Evolutionary conservation across 2,888 invertebrate genomes (phyloP).

Genomic region (Drosophila neonasuta): DNA sequence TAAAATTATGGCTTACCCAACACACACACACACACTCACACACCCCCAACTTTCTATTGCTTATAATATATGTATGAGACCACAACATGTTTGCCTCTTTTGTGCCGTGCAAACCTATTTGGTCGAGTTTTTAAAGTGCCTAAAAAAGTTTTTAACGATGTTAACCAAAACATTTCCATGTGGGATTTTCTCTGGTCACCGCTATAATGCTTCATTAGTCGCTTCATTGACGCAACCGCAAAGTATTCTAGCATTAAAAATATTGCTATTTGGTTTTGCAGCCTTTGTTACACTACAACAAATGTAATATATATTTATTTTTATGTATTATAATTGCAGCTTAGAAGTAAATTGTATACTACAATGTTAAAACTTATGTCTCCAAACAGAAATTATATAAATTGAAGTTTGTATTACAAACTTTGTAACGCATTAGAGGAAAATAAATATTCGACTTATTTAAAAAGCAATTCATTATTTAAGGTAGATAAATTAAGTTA

Average conservation of each 20-base stretch:
- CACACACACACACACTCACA: not conserved
- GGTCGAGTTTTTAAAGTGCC: not conserved
- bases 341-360: too few relatives aligned
- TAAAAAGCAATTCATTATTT: too few relatives aligned
- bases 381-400: too few relatives aligned
- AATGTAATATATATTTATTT: too few relatives aligned
- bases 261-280: not conserved
- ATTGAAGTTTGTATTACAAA: too few relatives aligned
- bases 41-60: not conserved
- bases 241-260: too few relatives aligned
- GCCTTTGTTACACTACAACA: not conserved
- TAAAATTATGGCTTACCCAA: not conserved
- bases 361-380: too few relatives aligned
- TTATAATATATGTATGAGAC: not conserved
- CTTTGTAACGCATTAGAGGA: too few relatives aligned
- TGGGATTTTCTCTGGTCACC: not conserved
- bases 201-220: constrained; percentile 4
- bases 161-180: not conserved
- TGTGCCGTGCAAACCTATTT: not conserved
- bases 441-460: too few relatives aligned
- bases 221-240: not conserved
- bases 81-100: not conserved
- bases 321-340: too few relatives aligned
- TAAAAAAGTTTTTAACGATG: constrained; percentile 8
- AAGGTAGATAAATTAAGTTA: too few relatives aligned